Percentiles rank a stretch among this genome's conserved stretches.
Conservation (phyloP, 2,888 invertebrate species). For the Apodemia hepburni region DNA sequence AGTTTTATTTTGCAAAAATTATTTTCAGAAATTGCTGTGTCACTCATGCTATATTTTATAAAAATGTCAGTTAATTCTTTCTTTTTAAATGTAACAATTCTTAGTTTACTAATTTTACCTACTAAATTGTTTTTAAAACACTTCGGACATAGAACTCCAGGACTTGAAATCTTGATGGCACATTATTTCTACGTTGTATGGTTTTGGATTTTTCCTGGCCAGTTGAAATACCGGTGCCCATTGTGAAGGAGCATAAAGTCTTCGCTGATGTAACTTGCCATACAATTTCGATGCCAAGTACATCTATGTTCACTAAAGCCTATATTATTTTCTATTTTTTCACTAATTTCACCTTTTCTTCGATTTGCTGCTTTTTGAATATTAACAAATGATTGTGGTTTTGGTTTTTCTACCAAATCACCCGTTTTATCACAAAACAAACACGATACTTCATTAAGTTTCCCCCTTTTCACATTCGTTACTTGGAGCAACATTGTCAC, state of each 20-base stretch:
- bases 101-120: neutral
- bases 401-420: neutral
- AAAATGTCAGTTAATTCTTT: neutral
- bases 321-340: no score
- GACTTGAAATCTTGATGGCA: neutral
- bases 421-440: neutral
- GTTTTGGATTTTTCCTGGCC: neutral
- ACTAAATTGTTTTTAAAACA: neutral
- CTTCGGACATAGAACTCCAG: neutral
- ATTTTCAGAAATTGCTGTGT: neutral
- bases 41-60: neutral
- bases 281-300: no score
- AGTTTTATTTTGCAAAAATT: no score
- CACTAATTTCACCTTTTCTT: no score
- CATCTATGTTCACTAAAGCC: no score
- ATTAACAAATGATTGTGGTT: neutral
- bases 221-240: neutral
- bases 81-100: slow-evolving; percentile 7
- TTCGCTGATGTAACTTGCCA: no score
- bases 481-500: no score
- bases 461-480: no score
- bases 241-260: neutral
- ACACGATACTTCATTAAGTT: neutral
- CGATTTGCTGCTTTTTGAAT: neutral
- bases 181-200: neutral